A percentile compares a stretch with the other conserved stretches of the same genome.
These are phyloP conservation scores for Pantherophis vulpinus DNA, from an alignment of 2,797 vertebrate species.

Conservation along the genomic window DNA sequence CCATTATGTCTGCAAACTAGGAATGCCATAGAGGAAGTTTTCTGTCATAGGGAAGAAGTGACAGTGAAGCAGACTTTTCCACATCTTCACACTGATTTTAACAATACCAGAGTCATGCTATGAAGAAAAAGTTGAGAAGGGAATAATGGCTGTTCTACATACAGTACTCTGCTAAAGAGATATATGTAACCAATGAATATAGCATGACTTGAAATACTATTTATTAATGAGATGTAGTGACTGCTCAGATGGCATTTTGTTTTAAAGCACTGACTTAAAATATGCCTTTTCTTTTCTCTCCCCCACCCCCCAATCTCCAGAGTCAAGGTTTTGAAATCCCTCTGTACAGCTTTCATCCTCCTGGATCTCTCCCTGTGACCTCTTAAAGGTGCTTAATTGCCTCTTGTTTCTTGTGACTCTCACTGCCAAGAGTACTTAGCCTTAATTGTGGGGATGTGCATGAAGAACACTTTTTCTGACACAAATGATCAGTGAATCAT, in stretches of 20 bases:
- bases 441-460: background rate
- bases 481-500: background rate
- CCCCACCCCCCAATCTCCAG: background rate
- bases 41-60: background rate
- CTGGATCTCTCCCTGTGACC: slow-evolving; percentile 40
- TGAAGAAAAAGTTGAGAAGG: background rate
- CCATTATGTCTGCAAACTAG: background rate
- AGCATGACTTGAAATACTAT: background rate
- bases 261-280: slow-evolving; percentile 49
- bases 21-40: background rate
- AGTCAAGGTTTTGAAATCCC: slow-evolving; percentile 55
- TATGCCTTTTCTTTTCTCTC: background rate
- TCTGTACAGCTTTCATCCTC: slow-evolving; percentile 51
- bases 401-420: slow-evolving; percentile 53
- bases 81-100: background rate
- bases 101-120: background rate
- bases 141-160: background rate
- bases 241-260: slow-evolving; percentile 27
- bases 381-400: slow-evolving; percentile 56
- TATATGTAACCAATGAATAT: background rate
- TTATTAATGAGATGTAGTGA: background rate
- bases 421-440: background rate
- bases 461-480: accelerated
- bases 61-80: background rate
- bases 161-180: background rate